Base-by-base conservation (phyloP, 2,888 invertebrate genomes). In the Sacculina carcini region DNA sequence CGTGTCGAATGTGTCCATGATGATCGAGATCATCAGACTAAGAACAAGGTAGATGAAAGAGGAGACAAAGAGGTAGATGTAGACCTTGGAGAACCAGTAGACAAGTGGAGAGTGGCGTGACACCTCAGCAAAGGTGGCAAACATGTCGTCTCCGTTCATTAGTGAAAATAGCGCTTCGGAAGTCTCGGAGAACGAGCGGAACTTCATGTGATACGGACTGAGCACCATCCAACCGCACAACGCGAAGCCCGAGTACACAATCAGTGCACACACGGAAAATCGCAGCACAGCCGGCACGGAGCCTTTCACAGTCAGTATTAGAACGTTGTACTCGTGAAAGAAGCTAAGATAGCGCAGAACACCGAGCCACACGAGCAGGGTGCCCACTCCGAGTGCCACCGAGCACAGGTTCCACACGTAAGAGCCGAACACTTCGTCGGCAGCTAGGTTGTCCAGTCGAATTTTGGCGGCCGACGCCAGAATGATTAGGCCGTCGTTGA, bases 121-220 rank as follows among this genome's bases (percentile, higher is more conserved):
- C 69, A 90, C 82, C 23, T 89, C 86, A 1, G 87, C 81, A 65
- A 98, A 98, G 1, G 98, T 98, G 1, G 94, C 94, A 66, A 89
- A 98, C 90, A 98, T 92, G 63, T 98, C 98, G 63, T 98, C 98
- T 36, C 98, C 98, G 61, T 98, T 98, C 56, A 98, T 84, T 31
- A 98, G 71, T 0, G 96, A 80, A 65, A 94, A 98, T 7, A 98
- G 69, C 64, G 94, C 94, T 68, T 96, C 96, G 0, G 92, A 90
- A 1, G 96, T 87, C 1, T 85, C 83, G 0, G 85, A 79, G 36
- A 87, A 64, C 0, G 84, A 83, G 49, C 83, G 73, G 63, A 89
- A 89, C 67, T 54, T 54, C 39, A 94, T 79, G 64, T 96, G 94
- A 65, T 96, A 98, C 0, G 98, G 98, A 1, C 96, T 96, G 9